Evolutionary conservation across 2,888 invertebrate species (phyloP).

Genomic region (Vannuccia rotundouncinata): DNA sequence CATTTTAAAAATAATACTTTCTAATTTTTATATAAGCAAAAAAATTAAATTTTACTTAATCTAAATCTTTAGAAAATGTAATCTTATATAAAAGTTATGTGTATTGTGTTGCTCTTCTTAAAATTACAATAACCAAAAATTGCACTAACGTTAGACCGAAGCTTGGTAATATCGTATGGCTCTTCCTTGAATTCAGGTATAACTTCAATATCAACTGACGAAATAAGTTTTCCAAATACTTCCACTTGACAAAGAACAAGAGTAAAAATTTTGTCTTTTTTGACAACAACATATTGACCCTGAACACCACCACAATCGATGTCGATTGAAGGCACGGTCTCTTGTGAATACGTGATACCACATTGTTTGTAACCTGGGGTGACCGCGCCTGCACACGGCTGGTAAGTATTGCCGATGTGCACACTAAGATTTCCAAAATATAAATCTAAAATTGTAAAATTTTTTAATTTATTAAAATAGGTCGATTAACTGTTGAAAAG

Average conservation of each 20-base stretch:
- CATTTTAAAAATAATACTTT: too few species aligned
- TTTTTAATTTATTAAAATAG: too few species aligned
- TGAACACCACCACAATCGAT: neutral
- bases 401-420: neutral
- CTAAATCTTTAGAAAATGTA: too few species aligned
- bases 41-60: too few species aligned
- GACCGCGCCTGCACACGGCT: neutral
- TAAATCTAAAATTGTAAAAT: neutral
- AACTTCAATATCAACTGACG: neutral
- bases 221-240: neutral
- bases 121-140: too few species aligned
- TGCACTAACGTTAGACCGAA: neutral
- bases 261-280: neutral
- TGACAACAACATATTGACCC: neutral
- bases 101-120: too few species aligned
- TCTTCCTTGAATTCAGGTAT: neutral
- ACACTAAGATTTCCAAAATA: neutral
- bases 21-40: too few species aligned
- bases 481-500: too few species aligned
- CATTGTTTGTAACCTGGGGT: neutral
- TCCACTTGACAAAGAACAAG: slow-evolving; percentile 1
- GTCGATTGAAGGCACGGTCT: neutral
- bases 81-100: too few species aligned
- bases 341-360: neutral
- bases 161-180: neutral